Base-by-base conservation (phyloP, 2,797 vertebrate genomes). In the Melanotaenia parkinsoni region DNA sequence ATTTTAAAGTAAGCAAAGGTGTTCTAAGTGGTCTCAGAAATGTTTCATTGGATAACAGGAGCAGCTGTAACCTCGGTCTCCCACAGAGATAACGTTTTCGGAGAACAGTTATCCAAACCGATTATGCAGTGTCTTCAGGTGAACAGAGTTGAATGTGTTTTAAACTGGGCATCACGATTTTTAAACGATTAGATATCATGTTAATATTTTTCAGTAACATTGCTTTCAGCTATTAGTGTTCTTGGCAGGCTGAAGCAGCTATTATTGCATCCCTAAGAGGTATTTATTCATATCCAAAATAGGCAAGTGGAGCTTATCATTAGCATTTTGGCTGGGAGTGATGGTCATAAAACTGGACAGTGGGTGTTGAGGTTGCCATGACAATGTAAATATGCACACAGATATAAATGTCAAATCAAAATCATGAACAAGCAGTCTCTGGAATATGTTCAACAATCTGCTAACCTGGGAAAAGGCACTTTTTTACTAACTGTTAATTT, bases 221-320 rank as follows among this genome's bases (percentile, higher is more conserved):
- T 32, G 2, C 61, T 56, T 37, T 18, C 5, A 9, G 58, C 53
- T 50, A 35, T 40, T 72, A 7, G 30, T 66, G 62, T 40, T 75
- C 47, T 59, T 76, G 33, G 72, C 62, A 74, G 22, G 14, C 51
- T 67, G 65, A 3, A 35, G 32, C 18, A 61, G 32, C 4, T 54
- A 58, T 74, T 61, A 53, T 67, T 59, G 10, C n/a, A 56, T 74
- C 20, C 3, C 30, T 47, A 33, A 43, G 20, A 60, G 26, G 58
- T 43, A 22, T 75, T 33, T 70, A 72, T 66, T 72, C 13, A 43
- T n/a, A 45, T 81, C 59, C n/a, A 26, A 53, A 24, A 54, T 14
- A 24, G 51, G 11, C 24, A 28, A 54, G 13, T 26, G 24, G 22
- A 69, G 64, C 30, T 72, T 54, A 64, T 3, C 16, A 62, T 56